Evolutionary conservation across 2,113 vertebrate genomes (phyloP).

Genomic region (Actinemys pallida): DNA sequence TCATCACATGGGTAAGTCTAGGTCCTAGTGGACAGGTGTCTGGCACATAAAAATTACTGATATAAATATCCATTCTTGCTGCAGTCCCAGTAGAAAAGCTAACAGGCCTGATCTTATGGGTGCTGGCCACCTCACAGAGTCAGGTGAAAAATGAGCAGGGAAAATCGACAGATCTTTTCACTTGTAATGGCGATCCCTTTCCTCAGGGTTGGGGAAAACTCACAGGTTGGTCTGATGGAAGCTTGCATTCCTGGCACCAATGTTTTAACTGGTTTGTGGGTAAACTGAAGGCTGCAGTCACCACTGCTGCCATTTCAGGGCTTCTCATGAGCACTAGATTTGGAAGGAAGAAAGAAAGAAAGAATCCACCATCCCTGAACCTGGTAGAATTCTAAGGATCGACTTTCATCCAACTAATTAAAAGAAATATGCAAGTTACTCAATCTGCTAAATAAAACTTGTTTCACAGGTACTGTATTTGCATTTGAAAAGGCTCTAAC

Average conservation of each 20-base stretch:
- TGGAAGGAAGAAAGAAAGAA: background rate
- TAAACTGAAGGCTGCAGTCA: background rate
- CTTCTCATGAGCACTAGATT: background rate
- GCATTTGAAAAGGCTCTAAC: constrained; percentile 27
- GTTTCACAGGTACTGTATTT: background rate
- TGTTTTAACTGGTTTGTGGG: background rate
- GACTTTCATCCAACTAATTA: constrained; percentile 26
- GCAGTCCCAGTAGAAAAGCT: background rate
- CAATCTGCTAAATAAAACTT: background rate
- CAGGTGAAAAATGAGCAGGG: background rate
- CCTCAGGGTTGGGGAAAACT: background rate
- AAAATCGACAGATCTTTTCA: background rate
- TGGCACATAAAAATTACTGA: rapidly evolving
- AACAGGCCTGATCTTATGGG: background rate
- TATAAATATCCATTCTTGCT: background rate
- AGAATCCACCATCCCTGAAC: background rate
- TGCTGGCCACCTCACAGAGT: background rate
- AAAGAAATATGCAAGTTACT: background rate
- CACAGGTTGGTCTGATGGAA: background rate
- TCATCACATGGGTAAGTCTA: background rate
- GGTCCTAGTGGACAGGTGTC: background rate
- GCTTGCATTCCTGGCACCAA: background rate
- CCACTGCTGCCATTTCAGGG: background rate
- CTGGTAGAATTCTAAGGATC: background rate
- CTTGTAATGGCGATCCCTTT: background rate